phyloP scores from a whole-genome alignment of 2,888 invertebrate genomes.

The Imbricaverruca yamaguchii region DNA sequence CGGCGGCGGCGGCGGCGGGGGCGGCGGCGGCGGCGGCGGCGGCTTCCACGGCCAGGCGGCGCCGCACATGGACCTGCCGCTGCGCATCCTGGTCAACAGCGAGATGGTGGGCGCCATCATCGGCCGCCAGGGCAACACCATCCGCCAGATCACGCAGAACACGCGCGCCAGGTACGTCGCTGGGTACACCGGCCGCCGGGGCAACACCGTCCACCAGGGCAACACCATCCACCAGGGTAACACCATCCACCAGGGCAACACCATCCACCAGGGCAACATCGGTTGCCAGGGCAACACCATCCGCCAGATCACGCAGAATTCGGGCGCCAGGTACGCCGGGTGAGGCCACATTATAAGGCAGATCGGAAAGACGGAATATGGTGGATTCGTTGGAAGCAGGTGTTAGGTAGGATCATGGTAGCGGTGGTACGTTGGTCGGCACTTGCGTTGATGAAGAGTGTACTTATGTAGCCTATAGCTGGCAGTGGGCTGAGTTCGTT shows the following conservation, averaged over 20 bases:
- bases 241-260: conserved; percentile 93
- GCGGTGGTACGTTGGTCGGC: no score
- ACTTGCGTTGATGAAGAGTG: no score
- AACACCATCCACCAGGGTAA: conserved; percentile 72
- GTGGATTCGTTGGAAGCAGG: no score
- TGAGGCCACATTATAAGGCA: no score
- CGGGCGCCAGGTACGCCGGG: conserved; percentile 38
- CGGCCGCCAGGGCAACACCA: conserved; percentile 93
- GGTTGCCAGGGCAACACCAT: no score
- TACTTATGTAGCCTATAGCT: no score
- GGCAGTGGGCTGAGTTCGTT: no score
- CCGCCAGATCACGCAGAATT: conserved; percentile 53
- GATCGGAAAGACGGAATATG: no score
- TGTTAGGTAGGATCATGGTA: no score
- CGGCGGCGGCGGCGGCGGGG: background rate
- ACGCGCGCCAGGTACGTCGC: conserved; percentile 41
- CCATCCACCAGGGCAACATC: conserved; percentile 56
- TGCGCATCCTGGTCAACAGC: conserved; percentile 76
- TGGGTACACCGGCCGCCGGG: conserved; percentile 35
- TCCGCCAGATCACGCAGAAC: conserved; percentile 83
- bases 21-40: background rate
- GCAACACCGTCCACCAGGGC: conserved; percentile 46
- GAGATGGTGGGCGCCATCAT: conserved; percentile 99
- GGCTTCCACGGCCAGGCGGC: background rate
- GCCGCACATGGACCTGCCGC: conserved; percentile 29